Conservation (phyloP, 2,113 vertebrate species). For the Electrona antarctica region DNA sequence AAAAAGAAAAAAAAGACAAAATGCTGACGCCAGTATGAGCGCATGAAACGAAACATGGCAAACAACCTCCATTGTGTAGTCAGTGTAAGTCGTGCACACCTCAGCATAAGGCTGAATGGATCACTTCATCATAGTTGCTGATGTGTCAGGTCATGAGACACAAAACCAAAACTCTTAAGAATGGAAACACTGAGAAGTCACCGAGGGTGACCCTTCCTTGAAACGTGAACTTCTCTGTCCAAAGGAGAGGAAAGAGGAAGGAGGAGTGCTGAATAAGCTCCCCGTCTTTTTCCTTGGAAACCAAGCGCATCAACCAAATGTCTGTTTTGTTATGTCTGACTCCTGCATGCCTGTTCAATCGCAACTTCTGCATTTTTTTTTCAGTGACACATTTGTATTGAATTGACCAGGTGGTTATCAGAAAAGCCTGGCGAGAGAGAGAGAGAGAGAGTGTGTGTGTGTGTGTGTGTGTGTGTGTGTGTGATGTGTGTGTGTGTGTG, state of each 20-base stretch:
- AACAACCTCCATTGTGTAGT: background rate
- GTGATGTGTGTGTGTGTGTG: background rate
- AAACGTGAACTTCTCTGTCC: slow-evolving; percentile 66
- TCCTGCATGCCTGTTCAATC: slow-evolving; percentile 12
- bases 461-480: background rate
- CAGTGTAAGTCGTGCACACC: slow-evolving; percentile 12
- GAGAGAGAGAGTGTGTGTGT: slow-evolving; percentile 12
- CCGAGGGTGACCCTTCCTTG: slow-evolving; percentile 17
- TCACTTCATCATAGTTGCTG: background rate
- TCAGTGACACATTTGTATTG: slow-evolving; percentile 35
- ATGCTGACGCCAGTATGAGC: background rate
- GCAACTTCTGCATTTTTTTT: slow-evolving; percentile 56
- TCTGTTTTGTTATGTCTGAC: slow-evolving; percentile 36
- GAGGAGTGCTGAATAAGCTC: slow-evolving; percentile 68
- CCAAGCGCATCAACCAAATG: slow-evolving; percentile 52
- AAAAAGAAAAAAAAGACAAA: background rate
- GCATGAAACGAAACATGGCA: slow-evolving; percentile 6
- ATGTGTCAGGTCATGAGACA: slow-evolving; percentile 52
- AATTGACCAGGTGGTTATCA: slow-evolving; percentile 39
- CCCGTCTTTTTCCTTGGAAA: slow-evolving; percentile 66
- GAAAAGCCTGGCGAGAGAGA: background rate
- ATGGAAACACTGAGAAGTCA: slow-evolving; percentile 64
- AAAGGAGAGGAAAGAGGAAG: slow-evolving; percentile 68
- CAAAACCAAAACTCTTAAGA: slow-evolving; percentile 37
- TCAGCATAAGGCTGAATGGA: slow-evolving; percentile 36